Evolutionary conservation across 2,113 vertebrate genomes (phyloP).

Genomic region (Tiliqua scincoides): DNA sequence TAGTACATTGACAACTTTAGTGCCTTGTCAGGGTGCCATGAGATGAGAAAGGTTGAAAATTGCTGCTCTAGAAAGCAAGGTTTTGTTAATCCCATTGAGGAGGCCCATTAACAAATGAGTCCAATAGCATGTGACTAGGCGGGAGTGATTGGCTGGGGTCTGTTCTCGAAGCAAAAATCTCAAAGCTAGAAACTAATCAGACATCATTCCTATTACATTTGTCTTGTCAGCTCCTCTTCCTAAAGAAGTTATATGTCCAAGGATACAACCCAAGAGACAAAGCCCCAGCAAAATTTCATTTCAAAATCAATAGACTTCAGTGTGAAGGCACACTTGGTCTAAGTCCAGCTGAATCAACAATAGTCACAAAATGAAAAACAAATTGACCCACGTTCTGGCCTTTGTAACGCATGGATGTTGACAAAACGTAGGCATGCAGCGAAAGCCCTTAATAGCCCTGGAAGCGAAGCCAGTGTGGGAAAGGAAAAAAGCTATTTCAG

Average conservation of each 20-base stretch:
- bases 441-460: not conserved
- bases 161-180: constrained; percentile 38
- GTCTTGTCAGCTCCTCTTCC: constrained; percentile 39
- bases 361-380: not conserved
- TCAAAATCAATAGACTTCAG: constrained; percentile 19
- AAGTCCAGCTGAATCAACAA: not conserved
- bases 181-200: constrained; percentile 27
- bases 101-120: constrained; percentile 40
- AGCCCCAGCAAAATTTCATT: constrained; percentile 50
- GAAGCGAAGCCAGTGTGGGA: not conserved
- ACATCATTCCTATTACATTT: constrained; percentile 29
- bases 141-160: not conserved
- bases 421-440: not conserved
- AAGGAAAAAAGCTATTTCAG: not conserved
- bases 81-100: constrained; percentile 57
- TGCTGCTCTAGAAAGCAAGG: constrained; percentile 37
- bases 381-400: not conserved
- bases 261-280: constrained; percentile 35
- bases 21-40: too few species aligned
- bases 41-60: too few species aligned
- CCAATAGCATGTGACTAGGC: constrained; percentile 40
- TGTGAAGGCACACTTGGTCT: not conserved
- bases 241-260: constrained; percentile 38
- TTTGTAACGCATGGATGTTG: not conserved
- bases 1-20: too few species aligned